Conservation (phyloP, 2,888 invertebrate genomes). For the Cylindroiulus punctatus region DNA sequence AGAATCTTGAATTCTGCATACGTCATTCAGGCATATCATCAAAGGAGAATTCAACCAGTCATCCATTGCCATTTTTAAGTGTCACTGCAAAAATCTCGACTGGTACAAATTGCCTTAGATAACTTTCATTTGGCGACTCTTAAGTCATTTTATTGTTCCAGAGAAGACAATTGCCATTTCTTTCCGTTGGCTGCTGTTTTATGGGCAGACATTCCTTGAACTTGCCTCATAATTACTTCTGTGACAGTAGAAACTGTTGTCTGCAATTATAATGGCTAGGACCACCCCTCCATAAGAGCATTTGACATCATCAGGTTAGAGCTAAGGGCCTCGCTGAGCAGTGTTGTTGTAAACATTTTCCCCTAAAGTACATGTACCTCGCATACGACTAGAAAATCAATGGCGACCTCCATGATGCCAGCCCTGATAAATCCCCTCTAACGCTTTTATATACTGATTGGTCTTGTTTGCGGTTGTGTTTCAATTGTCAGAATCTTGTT, state of each 20-base stretch:
- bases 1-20: too few relatives aligned
- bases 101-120: neutral
- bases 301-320: neutral
- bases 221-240: slow-evolving; percentile 16
- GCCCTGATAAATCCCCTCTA: slow-evolving; percentile 18
- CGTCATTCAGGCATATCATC: neutral
- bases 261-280: neutral
- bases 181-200: neutral
- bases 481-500: slow-evolving; percentile 40
- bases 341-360: neutral
- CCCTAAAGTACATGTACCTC: neutral
- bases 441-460: slow-evolving; percentile 43
- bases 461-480: slow-evolving; percentile 45
- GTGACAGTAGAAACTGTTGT: neutral
- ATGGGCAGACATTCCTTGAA: neutral
- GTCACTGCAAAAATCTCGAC: neutral
- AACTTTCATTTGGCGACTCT: neutral
- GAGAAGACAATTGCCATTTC: neutral
- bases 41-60: neutral
- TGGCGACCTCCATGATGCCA: slow-evolving; percentile 7
- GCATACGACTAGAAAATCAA: neutral
- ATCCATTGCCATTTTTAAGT: neutral
- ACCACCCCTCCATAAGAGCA: neutral
- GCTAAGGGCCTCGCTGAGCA: neutral
- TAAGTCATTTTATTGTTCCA: slow-evolving; percentile 25